Evolutionary conservation across 2,888 invertebrate species (phyloP).

Genomic region (Drosophila affinis): DNA sequence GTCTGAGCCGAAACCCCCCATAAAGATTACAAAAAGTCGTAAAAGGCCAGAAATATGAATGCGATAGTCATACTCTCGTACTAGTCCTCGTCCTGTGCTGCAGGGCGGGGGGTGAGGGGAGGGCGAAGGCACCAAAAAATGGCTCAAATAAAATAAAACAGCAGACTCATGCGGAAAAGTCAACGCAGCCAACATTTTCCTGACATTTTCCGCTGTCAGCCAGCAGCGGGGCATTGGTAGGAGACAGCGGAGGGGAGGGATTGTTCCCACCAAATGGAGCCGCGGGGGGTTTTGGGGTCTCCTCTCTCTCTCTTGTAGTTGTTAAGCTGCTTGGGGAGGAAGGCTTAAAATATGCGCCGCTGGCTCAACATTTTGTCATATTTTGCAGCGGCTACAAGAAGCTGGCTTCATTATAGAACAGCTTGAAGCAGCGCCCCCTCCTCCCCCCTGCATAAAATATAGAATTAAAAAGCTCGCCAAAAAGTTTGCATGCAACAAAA

Average conservation of each 20-base stretch:
- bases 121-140: conserved; percentile 21
- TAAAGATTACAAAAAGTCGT: conserved; percentile 71
- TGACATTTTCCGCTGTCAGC: conserved; percentile 59
- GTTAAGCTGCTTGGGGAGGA: conserved; percentile 31
- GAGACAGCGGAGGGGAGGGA: not conserved
- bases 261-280: not conserved
- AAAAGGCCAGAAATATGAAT: conserved; percentile 60
- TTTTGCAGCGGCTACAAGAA: conserved; percentile 54
- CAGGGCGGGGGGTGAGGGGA: too few relatives aligned
- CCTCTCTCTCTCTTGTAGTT: not conserved
- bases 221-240: conserved; percentile 26
- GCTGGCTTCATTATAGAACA: conserved; percentile 58
- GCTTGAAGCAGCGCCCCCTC: conserved; percentile 25
- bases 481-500: conserved; percentile 1
- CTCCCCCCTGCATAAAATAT: conserved; percentile 51
- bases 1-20: conserved; percentile 15
- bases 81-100: not conserved
- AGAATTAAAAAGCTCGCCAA: conserved; percentile 52
- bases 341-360: conserved; percentile 47
- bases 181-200: conserved; percentile 41
- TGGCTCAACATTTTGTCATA: conserved; percentile 61
- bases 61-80: conserved; percentile 54
- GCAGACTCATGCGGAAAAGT: conserved; percentile 67
- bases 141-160: conserved; percentile 55
- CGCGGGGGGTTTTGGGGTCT: conserved; percentile 3